Percentiles rank a stretch among this genome's conserved stretches.
Evolutionary conservation across 2,797 vertebrate genomes (phyloP).

Genomic region (Odontamblyopus lacepedii): DNA sequence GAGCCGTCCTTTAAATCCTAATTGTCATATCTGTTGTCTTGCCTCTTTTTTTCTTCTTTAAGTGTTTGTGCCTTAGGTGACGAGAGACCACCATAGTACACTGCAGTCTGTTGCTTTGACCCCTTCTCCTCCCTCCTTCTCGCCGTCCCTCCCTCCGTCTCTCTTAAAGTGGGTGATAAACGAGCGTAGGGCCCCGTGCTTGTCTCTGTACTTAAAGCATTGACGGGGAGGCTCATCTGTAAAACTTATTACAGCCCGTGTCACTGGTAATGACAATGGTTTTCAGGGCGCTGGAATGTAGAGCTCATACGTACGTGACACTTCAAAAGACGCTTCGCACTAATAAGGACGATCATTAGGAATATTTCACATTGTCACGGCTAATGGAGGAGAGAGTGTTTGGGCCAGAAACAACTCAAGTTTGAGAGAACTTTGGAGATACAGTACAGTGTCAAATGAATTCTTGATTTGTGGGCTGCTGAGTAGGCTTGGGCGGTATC

Average conservation of each 20-base stretch:
- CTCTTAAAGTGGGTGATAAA: conserved; percentile 79
- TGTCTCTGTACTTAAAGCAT: conserved; percentile 71
- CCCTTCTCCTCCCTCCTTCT: background rate
- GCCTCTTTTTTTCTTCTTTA: conserved; percentile 22
- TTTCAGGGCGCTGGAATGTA: conserved; percentile 52
- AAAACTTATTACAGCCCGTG: conserved; percentile 68
- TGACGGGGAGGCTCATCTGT: conserved; percentile 74
- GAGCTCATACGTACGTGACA: conserved; percentile 9
- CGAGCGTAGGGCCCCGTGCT: conserved; percentile 75
- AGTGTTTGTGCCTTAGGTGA: conserved; percentile 62
- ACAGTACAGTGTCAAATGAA: too few species aligned
- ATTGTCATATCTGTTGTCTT: conserved; percentile 48
- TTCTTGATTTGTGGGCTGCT: too few species aligned
- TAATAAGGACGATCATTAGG: background rate
- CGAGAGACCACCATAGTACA: conserved; percentile 54
- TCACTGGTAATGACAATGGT: conserved; percentile 66
- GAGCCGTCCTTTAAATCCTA: conserved; percentile 29
- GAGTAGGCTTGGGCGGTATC: too few species aligned
- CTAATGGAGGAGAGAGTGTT: background rate
- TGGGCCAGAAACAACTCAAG: background rate
- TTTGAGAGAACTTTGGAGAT: background rate
- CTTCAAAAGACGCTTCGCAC: background rate
- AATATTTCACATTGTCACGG: conserved; percentile 4
- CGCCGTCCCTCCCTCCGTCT: conserved; percentile 16
- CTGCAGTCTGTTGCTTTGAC: conserved; percentile 60